These are phyloP conservation scores for Amblyjoppa proteus DNA, from an alignment of 2,888 invertebrate genomes.

Conservation along the genomic window DNA sequence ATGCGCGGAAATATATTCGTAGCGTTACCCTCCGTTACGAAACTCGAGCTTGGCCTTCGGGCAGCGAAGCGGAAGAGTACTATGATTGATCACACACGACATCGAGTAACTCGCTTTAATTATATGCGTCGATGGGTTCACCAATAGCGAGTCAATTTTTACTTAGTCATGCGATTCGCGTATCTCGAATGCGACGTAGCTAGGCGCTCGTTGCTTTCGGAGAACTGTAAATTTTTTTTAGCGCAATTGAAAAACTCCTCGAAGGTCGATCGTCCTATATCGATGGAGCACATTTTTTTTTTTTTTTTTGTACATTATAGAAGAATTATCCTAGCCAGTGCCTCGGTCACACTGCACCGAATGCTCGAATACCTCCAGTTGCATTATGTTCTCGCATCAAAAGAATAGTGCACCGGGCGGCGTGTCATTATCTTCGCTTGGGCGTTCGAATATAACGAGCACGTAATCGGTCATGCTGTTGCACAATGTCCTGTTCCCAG, in stretches of 20 bases:
- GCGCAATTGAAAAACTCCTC: neutral
- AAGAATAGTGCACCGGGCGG: conserved; percentile 18
- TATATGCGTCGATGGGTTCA: conserved; percentile 57
- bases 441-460: conserved; percentile 2
- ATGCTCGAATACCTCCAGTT: neutral
- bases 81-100: conserved; percentile 56
- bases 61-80: conserved; percentile 45
- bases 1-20: neutral
- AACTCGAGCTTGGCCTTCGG: conserved; percentile 48
- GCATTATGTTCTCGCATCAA: conserved; percentile 15
- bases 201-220: neutral
- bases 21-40: conserved; percentile 52
- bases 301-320: too few species aligned
- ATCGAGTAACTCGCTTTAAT: conserved; percentile 64
- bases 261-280: neutral
- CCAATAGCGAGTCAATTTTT: conserved; percentile 25
- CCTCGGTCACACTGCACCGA: too few species aligned
- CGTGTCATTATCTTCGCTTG: conserved; percentile 33
- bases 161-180: conserved; percentile 23
- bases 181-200: neutral
- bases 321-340: too few species aligned
- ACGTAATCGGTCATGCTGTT: conserved; percentile 62
- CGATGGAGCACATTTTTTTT: neutral
- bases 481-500: conserved; percentile 70
- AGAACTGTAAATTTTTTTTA: neutral